A percentile compares a stretch with the other conserved stretches of the same genome.
Conservation (phyloP, 2,113 vertebrate genomes). For the Prunella fulvescens region DNA sequence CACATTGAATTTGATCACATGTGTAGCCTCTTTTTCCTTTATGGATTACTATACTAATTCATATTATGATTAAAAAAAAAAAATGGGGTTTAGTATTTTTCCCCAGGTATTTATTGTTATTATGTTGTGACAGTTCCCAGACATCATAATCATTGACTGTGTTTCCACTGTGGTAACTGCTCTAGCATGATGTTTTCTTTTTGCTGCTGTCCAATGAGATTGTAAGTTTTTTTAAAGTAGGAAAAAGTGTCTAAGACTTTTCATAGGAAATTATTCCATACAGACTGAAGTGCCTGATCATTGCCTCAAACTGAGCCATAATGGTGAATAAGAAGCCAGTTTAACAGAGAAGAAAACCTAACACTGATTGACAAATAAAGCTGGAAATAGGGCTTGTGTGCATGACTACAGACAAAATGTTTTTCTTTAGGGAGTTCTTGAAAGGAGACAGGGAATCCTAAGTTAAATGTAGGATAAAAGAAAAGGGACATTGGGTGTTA, state of each 20-base stretch:
- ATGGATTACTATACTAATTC: background rate
- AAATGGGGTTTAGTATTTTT: background rate
- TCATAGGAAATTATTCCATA: background rate
- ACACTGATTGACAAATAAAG: background rate
- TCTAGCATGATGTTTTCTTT: background rate
- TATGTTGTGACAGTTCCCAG: background rate
- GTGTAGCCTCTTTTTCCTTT: background rate
- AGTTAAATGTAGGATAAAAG: background rate
- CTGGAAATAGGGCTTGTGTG: background rate
- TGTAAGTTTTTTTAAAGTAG: background rate
- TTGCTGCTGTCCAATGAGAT: background rate
- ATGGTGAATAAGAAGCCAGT: background rate
- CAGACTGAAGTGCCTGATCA: background rate
- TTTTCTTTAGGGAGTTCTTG: background rate
- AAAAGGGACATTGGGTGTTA: background rate
- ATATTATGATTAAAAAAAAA: background rate
- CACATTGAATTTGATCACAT: background rate
- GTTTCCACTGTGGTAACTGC: background rate
- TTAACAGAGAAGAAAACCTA: background rate
- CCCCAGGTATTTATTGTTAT: background rate
- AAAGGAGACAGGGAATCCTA: background rate
- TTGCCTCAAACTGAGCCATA: background rate
- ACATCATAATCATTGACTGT: background rate
- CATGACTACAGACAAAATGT: background rate
- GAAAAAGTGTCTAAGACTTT: background rate